Conservation (phyloP, 1,140 invertebrate genomes). For the Neodiprion virginianus region DNA sequence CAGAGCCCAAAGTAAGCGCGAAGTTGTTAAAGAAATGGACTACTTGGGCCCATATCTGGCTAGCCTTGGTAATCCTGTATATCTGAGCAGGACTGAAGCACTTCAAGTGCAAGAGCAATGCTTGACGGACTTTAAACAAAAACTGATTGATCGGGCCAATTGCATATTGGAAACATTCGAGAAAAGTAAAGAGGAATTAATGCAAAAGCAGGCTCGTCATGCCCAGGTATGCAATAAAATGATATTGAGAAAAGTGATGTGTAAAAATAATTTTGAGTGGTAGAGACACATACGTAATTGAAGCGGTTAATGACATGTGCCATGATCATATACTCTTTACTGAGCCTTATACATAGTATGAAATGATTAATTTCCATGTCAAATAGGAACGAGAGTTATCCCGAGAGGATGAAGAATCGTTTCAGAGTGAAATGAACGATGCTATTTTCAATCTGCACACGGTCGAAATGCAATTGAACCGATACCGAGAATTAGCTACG, state of each 20-base stretch:
- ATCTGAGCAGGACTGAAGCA: conserved; percentile 52
- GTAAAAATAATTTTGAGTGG: background rate
- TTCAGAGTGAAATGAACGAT: conserved; percentile 53
- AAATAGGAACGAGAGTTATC: conserved; percentile 48
- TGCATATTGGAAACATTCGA: conserved; percentile 63
- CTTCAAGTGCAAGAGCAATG: conserved; percentile 57
- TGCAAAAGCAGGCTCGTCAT: conserved; percentile 33
- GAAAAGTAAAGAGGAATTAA: conserved; percentile 35
- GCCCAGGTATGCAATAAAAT: conserved; percentile 34
- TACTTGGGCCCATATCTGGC: conserved; percentile 67
- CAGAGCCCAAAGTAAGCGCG: conserved; percentile 43
- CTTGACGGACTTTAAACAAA: conserved; percentile 64
- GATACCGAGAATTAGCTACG: conserved; percentile 51
- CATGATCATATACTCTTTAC: conserved; percentile 9
- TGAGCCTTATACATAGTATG: conserved; percentile 11
- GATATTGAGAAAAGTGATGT: background rate
- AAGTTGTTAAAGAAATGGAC: conserved; percentile 56
- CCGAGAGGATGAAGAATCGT: conserved; percentile 53
- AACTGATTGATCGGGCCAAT: conserved; percentile 61
- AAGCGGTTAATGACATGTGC: background rate
- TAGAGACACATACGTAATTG: background rate
- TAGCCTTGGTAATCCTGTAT: conserved; percentile 53
- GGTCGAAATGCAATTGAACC: conserved; percentile 55
- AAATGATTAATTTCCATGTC: conserved; percentile 20
- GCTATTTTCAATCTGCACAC: conserved; percentile 52